A percentile compares a stretch with the other conserved stretches of the same genome.
Evolutionary conservation across 2,113 vertebrate genomes (phyloP).

Genomic region (Oreocharis arfaki): DNA sequence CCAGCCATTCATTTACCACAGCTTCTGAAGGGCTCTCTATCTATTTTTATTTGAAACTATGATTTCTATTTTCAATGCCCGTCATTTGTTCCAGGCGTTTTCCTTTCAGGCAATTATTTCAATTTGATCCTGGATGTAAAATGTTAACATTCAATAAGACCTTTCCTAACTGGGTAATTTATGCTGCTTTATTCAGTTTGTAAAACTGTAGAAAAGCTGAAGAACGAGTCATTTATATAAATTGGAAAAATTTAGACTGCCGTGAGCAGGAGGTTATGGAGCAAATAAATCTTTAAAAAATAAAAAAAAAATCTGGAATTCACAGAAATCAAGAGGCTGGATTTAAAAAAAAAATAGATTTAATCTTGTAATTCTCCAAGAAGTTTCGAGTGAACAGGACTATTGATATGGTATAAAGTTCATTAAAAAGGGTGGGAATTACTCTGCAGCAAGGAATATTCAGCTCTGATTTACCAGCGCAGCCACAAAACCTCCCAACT

Average conservation of each 20-base stretch:
- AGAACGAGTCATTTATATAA: neutral
- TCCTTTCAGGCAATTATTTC: conserved; percentile 30
- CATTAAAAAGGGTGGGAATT: neutral
- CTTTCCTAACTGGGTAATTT: neutral
- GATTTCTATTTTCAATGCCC: neutral
- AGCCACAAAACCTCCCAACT: neutral
- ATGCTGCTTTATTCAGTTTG: neutral
- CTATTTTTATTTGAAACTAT: conserved; percentile 16
- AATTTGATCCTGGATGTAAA: neutral
- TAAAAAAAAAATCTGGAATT: neutral
- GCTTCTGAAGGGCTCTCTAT: neutral
- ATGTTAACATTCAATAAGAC: neutral
- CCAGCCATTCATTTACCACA: neutral
- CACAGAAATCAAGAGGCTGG: neutral
- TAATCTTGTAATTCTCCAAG: neutral
- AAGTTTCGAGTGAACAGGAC: neutral
- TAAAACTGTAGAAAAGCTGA: neutral
- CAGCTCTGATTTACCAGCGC: neutral
- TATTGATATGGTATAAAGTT: neutral
- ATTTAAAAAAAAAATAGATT: neutral
- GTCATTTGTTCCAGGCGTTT: neutral
- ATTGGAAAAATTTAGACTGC: neutral
- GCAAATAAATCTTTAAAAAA: neutral
- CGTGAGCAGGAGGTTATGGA: neutral
- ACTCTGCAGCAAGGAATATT: neutral